Conservation (phyloP, 2,797 vertebrate species). For the Platalea minor region DNA sequence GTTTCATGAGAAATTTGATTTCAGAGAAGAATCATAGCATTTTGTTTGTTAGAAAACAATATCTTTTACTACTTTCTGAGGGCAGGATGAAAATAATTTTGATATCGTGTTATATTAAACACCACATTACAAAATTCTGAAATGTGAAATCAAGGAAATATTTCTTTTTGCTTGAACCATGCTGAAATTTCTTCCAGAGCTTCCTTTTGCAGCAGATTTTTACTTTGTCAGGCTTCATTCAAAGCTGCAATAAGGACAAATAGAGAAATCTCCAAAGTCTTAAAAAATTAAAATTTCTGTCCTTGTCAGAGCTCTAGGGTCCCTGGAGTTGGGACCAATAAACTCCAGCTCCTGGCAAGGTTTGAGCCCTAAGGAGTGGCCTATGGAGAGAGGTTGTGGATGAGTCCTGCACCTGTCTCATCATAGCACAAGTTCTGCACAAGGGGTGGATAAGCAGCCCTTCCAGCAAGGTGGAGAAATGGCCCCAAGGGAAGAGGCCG, state of each 20-base stretch:
- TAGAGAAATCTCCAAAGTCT: neutral
- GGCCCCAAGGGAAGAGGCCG: neutral
- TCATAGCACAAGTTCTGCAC: neutral
- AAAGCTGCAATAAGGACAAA: neutral
- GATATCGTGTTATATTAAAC: neutral
- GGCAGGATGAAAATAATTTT: neutral
- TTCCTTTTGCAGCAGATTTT: neutral
- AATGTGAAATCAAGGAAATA: neutral
- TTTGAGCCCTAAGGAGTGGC: neutral
- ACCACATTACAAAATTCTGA: neutral
- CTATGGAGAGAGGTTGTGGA: neutral
- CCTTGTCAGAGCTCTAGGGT: neutral
- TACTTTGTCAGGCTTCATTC: neutral
- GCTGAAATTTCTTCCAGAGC: neutral
- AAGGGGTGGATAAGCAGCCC: neutral
- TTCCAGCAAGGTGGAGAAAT: neutral
- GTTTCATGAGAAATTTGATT: neutral
- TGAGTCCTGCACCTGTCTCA: neutral
- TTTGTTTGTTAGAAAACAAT: neutral
- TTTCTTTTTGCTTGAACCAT: neutral
- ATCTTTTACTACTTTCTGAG: neutral
- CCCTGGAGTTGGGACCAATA: neutral
- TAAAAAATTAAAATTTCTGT: neutral
- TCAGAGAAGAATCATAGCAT: neutral
- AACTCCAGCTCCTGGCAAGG: neutral